Base-by-base conservation (phyloP, 2,113 vertebrate species). In the Gambusia affinis region DNA sequence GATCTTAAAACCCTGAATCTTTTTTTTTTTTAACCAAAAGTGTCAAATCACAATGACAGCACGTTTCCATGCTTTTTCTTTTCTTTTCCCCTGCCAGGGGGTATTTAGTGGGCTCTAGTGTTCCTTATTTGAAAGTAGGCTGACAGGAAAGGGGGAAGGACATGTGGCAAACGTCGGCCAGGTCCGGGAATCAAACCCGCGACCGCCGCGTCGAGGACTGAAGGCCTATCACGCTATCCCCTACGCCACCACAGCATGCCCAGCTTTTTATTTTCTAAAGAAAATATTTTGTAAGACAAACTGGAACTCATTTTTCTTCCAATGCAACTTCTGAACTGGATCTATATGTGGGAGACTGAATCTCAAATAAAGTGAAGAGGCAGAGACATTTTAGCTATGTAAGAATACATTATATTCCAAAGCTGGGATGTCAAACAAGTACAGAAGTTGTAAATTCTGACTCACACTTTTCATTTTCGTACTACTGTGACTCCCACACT, bases 381-480 rank as follows among this genome's bases (percentile, higher is more conserved):
- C 75, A 78, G 60, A 78, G 72, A 85, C 77, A 86, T 87, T 76
- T 44, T 51, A 77, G 76, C 66, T 75, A 35, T 79, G 68, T 76
- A 80, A 85, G 76, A 88, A 85, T 78, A 76, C 22, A 73, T 73
- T 72, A 75, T 60, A 37, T 68, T 60, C 70, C 60, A 57, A 63
- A 74, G 67, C 72, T 2, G 64, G n/a, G 39, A 72, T 51, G 11
- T 51, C 27, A 72, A 69, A 85, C 54, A 60, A 85, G 66, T 28
- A 35, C 54, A 79, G 64, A 67, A 85, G 74, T 64, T 30, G 30
- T 73, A 69, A 64, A 61, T 79, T 86, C n/a, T 68, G 19, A 17
- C 54, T 77, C 44, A 54, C 74, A 61, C 67, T 63, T 54, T 69
- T 65, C 35, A 74, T 51, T 8, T 60, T 60, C 70, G 37, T 31